Evolutionary conservation across 2,888 invertebrate genomes (phyloP).

Genomic region (Tetropium fuscum): DNA sequence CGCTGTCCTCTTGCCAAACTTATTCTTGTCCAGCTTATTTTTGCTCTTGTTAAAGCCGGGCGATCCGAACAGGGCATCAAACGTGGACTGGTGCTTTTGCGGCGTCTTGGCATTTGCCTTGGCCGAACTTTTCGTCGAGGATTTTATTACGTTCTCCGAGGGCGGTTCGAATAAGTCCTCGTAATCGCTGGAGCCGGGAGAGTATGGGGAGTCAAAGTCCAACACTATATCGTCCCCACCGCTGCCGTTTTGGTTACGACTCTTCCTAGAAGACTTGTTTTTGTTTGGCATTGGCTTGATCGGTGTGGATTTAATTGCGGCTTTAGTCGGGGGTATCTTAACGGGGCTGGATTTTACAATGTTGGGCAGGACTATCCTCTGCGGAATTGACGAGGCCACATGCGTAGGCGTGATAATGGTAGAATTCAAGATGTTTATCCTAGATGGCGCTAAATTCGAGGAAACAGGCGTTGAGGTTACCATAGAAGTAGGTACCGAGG

Average conservation of each 20-base stretch:
- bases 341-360: slow-evolving; percentile 67
- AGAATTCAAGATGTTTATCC: slow-evolving; percentile 62
- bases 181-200: slow-evolving; percentile 89
- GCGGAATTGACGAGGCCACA: slow-evolving; percentile 57
- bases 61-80: slow-evolving; percentile 76
- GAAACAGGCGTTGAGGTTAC: slow-evolving; percentile 61
- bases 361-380: slow-evolving; percentile 68
- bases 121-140: slow-evolving; percentile 44
- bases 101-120: slow-evolving; percentile 52
- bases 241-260: slow-evolving; percentile 52
- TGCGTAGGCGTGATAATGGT: slow-evolving; percentile 58
- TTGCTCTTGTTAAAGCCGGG: slow-evolving; percentile 64
- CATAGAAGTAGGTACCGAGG: slow-evolving; percentile 56
- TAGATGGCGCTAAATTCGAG: slow-evolving; percentile 54
- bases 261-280: slow-evolving; percentile 36
- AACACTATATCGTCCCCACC: slow-evolving; percentile 70
- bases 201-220: slow-evolving; percentile 88
- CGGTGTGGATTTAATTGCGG: slow-evolving; percentile 72
- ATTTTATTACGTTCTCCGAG: slow-evolving; percentile 56
- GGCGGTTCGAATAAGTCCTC: slow-evolving; percentile 90
- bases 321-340: slow-evolving; percentile 67
- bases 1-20: slow-evolving; percentile 57
- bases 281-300: slow-evolving; percentile 69
- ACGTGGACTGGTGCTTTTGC: slow-evolving; percentile 65
- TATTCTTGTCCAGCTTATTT: slow-evolving; percentile 51